Conservation (phyloP, 2,797 vertebrate species). For the Lagothrix lagotricha region DNA sequence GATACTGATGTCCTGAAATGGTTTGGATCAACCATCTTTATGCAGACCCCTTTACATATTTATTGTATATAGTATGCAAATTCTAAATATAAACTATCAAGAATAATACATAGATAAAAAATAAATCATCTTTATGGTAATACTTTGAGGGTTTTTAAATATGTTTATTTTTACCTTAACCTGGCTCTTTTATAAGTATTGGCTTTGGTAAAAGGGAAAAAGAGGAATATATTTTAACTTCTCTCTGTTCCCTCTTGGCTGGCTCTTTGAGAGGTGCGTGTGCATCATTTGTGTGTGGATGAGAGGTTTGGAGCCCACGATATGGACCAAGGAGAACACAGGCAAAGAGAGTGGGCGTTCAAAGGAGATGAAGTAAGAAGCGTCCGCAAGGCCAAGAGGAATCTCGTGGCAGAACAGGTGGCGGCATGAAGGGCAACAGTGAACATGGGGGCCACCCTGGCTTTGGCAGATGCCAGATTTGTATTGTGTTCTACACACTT, state of each 20-base stretch:
- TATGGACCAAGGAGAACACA: neutral
- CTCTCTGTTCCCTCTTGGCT: rapidly evolving
- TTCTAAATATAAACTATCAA: neutral
- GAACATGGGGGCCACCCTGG: rapidly evolving
- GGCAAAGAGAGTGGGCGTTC: rapidly evolving
- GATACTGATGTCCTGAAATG: neutral
- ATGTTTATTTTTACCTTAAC: neutral
- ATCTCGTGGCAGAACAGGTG: neutral
- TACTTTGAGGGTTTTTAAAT: neutral
- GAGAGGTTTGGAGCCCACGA: rapidly evolving
- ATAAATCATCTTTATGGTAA: neutral
- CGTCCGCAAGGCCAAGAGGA: rapidly evolving
- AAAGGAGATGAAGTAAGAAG: rapidly evolving
- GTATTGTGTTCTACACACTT: rapidly evolving
- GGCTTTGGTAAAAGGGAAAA: neutral
- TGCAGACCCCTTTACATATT: neutral
- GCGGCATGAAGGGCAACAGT: rapidly evolving
- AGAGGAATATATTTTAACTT: neutral
- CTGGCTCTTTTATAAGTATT: neutral
- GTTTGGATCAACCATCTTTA: rapidly evolving
- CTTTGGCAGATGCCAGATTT: rapidly evolving
- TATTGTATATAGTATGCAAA: neutral
- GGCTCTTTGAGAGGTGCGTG: rapidly evolving
- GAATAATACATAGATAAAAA: neutral
- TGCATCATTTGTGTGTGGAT: rapidly evolving